Evolutionary conservation across 2,888 invertebrate genomes (phyloP).

Genomic region (Chrysina gloriosa): DNA sequence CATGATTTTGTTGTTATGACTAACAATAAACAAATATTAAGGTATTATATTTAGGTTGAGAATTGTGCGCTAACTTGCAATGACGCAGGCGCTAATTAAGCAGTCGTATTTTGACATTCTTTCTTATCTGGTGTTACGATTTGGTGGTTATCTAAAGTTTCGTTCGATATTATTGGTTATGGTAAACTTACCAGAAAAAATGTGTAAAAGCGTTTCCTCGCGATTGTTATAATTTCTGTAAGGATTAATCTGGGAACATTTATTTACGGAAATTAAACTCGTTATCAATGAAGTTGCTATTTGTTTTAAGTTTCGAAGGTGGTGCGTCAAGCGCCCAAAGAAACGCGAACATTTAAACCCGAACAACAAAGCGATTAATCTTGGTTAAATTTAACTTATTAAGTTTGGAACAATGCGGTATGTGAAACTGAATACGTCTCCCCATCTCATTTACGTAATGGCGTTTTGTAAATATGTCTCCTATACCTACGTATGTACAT

Average conservation of each 20-base stretch:
- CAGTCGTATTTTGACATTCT: no score
- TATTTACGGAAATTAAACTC: not conserved
- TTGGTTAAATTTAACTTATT: conserved; percentile 36
- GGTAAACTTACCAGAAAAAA: no score
- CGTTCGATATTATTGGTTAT: no score
- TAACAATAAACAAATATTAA: no score
- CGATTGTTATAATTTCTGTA: no score
- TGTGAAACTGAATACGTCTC: conserved; percentile 29
- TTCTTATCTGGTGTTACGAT: no score
- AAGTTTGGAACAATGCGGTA: conserved; percentile 29
- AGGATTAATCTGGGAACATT: not conserved
- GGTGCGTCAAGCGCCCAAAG: not conserved
- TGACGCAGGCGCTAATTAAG: no score
- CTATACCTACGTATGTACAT: not conserved
- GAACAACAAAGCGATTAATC: conserved; percentile 28
- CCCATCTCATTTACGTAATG: conserved; percentile 28
- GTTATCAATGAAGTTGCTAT: not conserved
- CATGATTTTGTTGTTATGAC: no score
- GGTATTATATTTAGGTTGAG: no score
- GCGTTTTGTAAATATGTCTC: conserved; percentile 16
- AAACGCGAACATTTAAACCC: conserved; percentile 14
- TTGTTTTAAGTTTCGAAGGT: conserved; percentile 11
- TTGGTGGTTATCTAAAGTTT: no score
- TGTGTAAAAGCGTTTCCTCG: no score
- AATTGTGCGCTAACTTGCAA: no score